Evolutionary conservation across 2,888 invertebrate species (phyloP).

Genomic region (Coleophora deauratella): DNA sequence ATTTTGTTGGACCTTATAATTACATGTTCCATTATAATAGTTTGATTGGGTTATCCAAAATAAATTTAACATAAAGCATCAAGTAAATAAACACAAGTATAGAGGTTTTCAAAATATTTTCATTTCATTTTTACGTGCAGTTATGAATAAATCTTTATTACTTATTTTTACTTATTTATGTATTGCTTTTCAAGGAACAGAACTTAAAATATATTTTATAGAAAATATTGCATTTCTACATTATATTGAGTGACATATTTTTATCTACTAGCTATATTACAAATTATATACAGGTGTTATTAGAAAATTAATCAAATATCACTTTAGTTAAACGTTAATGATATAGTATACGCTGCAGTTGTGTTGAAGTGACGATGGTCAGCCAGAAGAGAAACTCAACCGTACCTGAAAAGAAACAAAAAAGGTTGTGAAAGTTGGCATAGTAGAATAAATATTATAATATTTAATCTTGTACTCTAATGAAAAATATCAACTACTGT

Average conservation of each 20-base stretch:
- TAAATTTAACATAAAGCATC: too few species aligned
- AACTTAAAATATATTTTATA: constrained; percentile 33
- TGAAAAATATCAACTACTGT: too few species aligned
- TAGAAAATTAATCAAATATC: constrained; percentile 66
- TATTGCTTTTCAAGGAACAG: constrained; percentile 57
- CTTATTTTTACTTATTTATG: constrained; percentile 39
- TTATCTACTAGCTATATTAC: constrained; percentile 43
- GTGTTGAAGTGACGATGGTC: constrained; percentile 36
- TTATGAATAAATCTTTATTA: constrained; percentile 59
- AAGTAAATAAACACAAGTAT: neutral
- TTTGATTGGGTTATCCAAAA: too few species aligned
- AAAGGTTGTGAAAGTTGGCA: too few species aligned
- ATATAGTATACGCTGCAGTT: constrained; percentile 55
- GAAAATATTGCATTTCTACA: constrained; percentile 65
- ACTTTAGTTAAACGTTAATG: constrained; percentile 55
- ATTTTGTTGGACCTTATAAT: too few species aligned
- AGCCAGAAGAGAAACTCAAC: constrained; percentile 41
- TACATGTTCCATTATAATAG: too few species aligned
- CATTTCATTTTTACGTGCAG: constrained; percentile 40
- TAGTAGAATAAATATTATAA: too few species aligned
- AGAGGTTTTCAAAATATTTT: constrained; percentile 2
- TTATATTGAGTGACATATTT: constrained; percentile 60
- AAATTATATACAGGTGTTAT: constrained; percentile 68
- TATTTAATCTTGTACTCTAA: too few species aligned
- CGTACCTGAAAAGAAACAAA: constrained; percentile 38